Evolutionary conservation across 2,113 vertebrate species (phyloP).

Genomic region (Meriones unguiculatus): DNA sequence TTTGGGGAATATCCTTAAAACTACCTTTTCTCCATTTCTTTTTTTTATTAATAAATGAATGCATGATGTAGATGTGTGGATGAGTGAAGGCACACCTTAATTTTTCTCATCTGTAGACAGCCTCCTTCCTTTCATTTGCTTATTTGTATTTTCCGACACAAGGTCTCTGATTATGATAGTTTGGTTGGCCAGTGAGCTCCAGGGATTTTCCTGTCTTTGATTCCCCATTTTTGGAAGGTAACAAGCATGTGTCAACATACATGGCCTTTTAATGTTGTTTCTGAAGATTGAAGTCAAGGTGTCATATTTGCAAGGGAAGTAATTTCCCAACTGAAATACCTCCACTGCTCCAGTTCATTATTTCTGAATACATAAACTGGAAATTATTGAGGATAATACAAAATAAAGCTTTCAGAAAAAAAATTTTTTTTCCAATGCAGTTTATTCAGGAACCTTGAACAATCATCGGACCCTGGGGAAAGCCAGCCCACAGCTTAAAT

Average conservation of each 20-base stretch:
- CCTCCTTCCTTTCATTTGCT: background rate
- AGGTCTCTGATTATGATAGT: background rate
- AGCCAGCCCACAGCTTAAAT: too few species aligned
- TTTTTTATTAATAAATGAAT: background rate
- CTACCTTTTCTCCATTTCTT: background rate
- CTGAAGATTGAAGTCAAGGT: background rate
- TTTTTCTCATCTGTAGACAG: background rate
- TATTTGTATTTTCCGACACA: background rate
- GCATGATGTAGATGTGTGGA: background rate
- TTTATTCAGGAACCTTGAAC: too few species aligned
- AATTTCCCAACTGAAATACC: background rate
- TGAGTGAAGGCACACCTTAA: background rate
- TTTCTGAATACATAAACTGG: slow-evolving; percentile 19
- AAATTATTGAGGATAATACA: background rate
- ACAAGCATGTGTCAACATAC: background rate
- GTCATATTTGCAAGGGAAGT: background rate
- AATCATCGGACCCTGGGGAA: too few species aligned
- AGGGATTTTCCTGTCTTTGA: background rate
- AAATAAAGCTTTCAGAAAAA: background rate
- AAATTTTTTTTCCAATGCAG: too few species aligned
- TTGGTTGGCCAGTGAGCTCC: background rate
- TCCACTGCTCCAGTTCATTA: background rate
- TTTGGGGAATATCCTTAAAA: background rate
- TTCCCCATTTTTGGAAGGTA: background rate
- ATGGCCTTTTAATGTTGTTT: background rate